Evolutionary conservation across 2,888 invertebrate genomes (phyloP).

Genomic region (Drosophila pullipes): DNA sequence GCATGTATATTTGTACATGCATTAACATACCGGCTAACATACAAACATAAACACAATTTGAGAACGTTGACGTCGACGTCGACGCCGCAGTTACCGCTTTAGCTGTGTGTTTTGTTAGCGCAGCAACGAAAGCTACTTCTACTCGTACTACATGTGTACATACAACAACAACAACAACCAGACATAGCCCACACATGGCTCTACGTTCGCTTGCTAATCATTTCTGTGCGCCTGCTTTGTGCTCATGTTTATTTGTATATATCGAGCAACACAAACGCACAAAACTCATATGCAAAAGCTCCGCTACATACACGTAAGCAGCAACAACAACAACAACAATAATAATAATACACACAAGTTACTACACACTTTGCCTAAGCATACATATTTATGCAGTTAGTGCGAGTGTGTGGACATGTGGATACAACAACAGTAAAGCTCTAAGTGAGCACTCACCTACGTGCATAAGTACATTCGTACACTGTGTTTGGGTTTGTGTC

Average conservation of each 20-base stretch:
- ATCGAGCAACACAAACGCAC: constrained; percentile 80
- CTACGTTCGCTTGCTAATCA: constrained; percentile 64
- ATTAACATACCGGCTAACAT: constrained; percentile 40
- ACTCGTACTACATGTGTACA: constrained; percentile 49
- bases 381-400: constrained; percentile 37
- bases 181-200: constrained; percentile 55
- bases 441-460: constrained; percentile 20
- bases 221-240: constrained; percentile 77
- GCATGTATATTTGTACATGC: constrained; percentile 25
- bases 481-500: constrained; percentile 2
- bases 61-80: constrained; percentile 58
- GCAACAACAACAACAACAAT: constrained; percentile 18
- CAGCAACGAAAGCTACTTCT: constrained; percentile 63
- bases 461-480: neutral
- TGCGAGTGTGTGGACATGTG: constrained; percentile 27
- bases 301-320: constrained; percentile 37
- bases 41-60: constrained; percentile 73
- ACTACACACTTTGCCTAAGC: constrained; percentile 29
- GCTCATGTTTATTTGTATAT: constrained; percentile 82
- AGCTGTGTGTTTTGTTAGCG: constrained; percentile 44
- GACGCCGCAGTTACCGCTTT: constrained; percentile 69
- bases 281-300: constrained; percentile 64
- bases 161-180: constrained; percentile 41
- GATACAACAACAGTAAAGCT: constrained; percentile 23
- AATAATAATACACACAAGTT: constrained; percentile 12